Base-by-base conservation (phyloP, 2,888 invertebrate genomes). In the Hypomecis punctinalis region DNA sequence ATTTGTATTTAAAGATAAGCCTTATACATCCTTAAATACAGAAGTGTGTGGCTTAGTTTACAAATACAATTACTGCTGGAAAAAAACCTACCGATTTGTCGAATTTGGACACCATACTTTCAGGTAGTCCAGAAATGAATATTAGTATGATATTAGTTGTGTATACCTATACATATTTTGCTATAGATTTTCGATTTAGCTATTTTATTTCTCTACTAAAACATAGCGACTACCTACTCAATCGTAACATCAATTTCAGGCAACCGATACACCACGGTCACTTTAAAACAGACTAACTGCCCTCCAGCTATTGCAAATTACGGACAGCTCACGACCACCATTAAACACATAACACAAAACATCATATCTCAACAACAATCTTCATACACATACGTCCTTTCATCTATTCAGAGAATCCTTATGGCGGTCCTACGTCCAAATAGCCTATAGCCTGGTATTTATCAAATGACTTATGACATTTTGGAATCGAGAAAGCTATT, bases 221-320 rank as follows among this genome's bases (percentile, higher is more conserved):
- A 23, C 23, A 23, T 23, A 3, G 23, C 23, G 3, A 23, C 6
- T 39, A 39, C 39, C 39, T 39, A 40, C 40, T 7, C 7, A 11
- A 5, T 43, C n/a, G 3, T 47, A 45, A 56, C 47, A 47, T 37
- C 52, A 36, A 54, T 63, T 58, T 42, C 45, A 40, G 45, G 51
- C 62, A 60, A 63, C 53, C 45, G 60, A 70, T 71, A 62, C 63
- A 72, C 73, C 69, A 75, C 73, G 68, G 66, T 67, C 66, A 72
- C 48, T 57, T 47, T 53, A 48, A 51, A 53, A 54, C 48, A 57
- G 49, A 40, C 55, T 45, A 66, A 61, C 53, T 62, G 63, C 54
- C 69, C 70, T 43, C 43, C 51, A 61, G 69, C 67, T 62, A 67
- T 62, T 61, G 68, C 63, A 37, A 67, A 66, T 61, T 65, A 63